Base-by-base conservation (phyloP, 1,140 invertebrate species). In the Neomicropteryx cornuta region DNA sequence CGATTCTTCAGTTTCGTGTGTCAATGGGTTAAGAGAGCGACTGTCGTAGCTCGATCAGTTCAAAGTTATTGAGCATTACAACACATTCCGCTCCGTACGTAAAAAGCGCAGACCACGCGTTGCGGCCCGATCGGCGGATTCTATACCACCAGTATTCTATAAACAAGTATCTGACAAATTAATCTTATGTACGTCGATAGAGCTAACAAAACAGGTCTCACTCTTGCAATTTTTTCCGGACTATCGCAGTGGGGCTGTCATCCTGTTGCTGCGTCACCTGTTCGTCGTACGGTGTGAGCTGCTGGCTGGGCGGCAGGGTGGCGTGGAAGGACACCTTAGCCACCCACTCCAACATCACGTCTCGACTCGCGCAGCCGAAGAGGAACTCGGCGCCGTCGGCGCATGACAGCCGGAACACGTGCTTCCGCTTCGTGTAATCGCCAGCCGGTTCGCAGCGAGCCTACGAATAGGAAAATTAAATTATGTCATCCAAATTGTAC, bases 401-500 rank as follows among this genome's bases (percentile, higher is more conserved):
- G 41, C 87, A 79, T 42, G 76, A 75, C n/a, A 96, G 56, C 16
- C 87, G 75, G 67, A 97, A 92, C 8, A 95, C 91, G 54, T 96
- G 75, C 58, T 94, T 94, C 55, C 88, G 83, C 60, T 97, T 97
- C 1, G 86, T 92, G 57, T 97, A 98, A 62, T 97, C 90, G 30
- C 81, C 77, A 1, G 93, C 92, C 24, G 83, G 77, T 43, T 79
- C 76, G 64, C 88, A 93, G 29, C 72, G 63, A 0, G 71, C 71
- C 65, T 65, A 52, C 1, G 33, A 38, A n/a, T 14, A 24, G 6
- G 27, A 20, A 34, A 27, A 20, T 14, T 8, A 33, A 24, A 14
- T n/a, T 13, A 16, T 8, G 6, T n/a, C 8, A 32, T 32, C 16
- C 11, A 6, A 8, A 32, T 11, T 16, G 6, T 16, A 27, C 8